Evolutionary conservation across 2,888 invertebrate genomes (phyloP), one percentile per base, ranked within the genome.

Genomic region (Cheilosia scutellata): DNA sequence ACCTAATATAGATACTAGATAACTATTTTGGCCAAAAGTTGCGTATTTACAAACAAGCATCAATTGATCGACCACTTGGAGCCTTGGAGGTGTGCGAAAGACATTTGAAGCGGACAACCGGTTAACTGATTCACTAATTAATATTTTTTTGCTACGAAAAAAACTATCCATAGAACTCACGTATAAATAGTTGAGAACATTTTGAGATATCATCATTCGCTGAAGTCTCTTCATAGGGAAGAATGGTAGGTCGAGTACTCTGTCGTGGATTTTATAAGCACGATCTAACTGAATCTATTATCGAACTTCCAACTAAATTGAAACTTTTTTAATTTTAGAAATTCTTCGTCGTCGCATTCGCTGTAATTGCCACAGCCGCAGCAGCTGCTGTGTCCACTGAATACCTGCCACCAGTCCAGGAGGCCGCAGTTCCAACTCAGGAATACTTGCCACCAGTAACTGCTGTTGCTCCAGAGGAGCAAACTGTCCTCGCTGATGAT

Each of bases 341-440:
- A 90, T 88, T 91, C 88, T 89, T 91, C 70, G 88, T 90, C 83
- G 88, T 90, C 83, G 89, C 89, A 55, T 91, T 91, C 72, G 91
- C 91, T 87, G 88, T 91, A 79, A 88, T 91, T 88, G 91, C 91
- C 87, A 89, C 90, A 68, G 90, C 91, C 74, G 88, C 90, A 65
- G 91, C 87, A 74, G 87, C 70, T 72, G 68, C 76, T 31, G 44
- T 88, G 6, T 77, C 87, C 62, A 87, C 60, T 65, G 88, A 88
- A 51, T 88, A 88, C 62, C 65, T 87, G 72, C 83, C 88, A 33
- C 88, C 88, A 83, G 60, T 82, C 0, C 83, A 82, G 51, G 86
- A 87, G 57, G 87, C 88, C 13, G 71, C 51, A 7, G 13, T 84
- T n/a, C 87, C 80, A 20, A 74, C 80, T 11, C 88, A 88, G 58